These are phyloP conservation scores for Leuciscus waleckii DNA, from an alignment of 2,797 vertebrate species.

Conservation along the genomic window DNA sequence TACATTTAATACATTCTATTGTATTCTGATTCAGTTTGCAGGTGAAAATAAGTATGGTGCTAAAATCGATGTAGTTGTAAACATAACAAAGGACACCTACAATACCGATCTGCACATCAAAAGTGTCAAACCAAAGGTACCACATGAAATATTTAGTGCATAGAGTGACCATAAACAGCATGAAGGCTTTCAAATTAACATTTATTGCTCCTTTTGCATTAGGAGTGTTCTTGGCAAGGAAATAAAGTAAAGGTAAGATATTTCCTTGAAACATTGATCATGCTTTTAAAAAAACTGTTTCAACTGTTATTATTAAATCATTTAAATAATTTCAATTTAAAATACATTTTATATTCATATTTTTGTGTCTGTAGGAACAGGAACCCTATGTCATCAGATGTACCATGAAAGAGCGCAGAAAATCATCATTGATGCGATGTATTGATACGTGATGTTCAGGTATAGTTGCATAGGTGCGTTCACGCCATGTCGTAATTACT, in stretches of 20 bases:
- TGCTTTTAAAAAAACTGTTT: background rate
- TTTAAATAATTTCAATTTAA: background rate
- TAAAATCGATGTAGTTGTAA: constrained; percentile 49
- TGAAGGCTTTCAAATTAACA: constrained; percentile 4
- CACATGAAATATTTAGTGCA: background rate
- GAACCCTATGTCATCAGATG: constrained; percentile 39
- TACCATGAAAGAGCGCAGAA: constrained; percentile 43
- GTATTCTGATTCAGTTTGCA: constrained; percentile 58
- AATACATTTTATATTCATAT: background rate
- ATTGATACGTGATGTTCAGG: constrained; percentile 54
- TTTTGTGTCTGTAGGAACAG: constrained; percentile 9
- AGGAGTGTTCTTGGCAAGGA: constrained; percentile 17
- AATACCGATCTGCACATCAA: constrained; percentile 28
- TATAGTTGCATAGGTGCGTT: constrained; percentile 20
- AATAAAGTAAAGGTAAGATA: constrained; percentile 34
- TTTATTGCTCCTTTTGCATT: constrained; percentile 18
- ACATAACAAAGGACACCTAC: constrained; percentile 23
- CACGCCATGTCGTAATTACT: background rate
- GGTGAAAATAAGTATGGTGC: constrained; percentile 65
- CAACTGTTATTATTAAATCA: background rate
- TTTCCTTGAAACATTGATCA: background rate
- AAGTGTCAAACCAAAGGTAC: constrained; percentile 51
- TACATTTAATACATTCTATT: background rate
- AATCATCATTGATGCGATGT: constrained; percentile 41
- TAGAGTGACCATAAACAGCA: background rate